Conservation (phyloP, 2,888 invertebrate species). For the Amphipyra berbera region DNA sequence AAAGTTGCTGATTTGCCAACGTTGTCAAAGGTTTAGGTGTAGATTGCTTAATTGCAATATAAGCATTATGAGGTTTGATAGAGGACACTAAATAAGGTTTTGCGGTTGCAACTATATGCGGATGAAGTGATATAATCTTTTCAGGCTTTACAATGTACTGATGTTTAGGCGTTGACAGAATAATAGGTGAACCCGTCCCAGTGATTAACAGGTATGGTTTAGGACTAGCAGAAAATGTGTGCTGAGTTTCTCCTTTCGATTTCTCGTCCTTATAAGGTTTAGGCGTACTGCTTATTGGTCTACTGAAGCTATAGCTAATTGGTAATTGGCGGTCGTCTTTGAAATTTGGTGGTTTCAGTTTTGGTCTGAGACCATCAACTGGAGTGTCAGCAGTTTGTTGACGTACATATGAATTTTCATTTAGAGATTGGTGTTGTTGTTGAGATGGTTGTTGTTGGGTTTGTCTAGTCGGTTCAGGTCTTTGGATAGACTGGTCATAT, state of each 20-base stretch:
- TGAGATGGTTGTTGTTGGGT: slow-evolving; percentile 45
- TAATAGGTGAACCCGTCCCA: slow-evolving; percentile 70
- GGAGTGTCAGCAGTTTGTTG: slow-evolving; percentile 67
- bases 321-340: slow-evolving; percentile 84
- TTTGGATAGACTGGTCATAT: slow-evolving; percentile 65
- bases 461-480: slow-evolving; percentile 58
- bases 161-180: slow-evolving; percentile 75
- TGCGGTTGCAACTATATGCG: slow-evolving; percentile 65
- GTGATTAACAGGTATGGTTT: slow-evolving; percentile 75
- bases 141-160: slow-evolving; percentile 71
- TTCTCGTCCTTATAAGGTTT: slow-evolving; percentile 62
- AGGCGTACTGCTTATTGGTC: slow-evolving; percentile 62
- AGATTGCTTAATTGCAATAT: slow-evolving; percentile 69
- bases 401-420: slow-evolving; percentile 58
- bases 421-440: slow-evolving; percentile 60
- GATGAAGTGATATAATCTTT: slow-evolving; percentile 68
- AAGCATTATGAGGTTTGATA: slow-evolving; percentile 68
- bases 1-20: slow-evolving; percentile 77
- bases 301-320: slow-evolving; percentile 80
- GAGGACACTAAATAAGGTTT: slow-evolving; percentile 74
- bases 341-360: slow-evolving; percentile 83
- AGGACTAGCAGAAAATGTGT: slow-evolving; percentile 69
- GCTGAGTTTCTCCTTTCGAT: slow-evolving; percentile 64
- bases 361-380: slow-evolving; percentile 72
- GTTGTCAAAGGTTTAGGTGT: slow-evolving; percentile 79